These are phyloP conservation scores for Lagopus muta DNA, from an alignment of 2,113 vertebrate genomes.

Conservation along the genomic window DNA sequence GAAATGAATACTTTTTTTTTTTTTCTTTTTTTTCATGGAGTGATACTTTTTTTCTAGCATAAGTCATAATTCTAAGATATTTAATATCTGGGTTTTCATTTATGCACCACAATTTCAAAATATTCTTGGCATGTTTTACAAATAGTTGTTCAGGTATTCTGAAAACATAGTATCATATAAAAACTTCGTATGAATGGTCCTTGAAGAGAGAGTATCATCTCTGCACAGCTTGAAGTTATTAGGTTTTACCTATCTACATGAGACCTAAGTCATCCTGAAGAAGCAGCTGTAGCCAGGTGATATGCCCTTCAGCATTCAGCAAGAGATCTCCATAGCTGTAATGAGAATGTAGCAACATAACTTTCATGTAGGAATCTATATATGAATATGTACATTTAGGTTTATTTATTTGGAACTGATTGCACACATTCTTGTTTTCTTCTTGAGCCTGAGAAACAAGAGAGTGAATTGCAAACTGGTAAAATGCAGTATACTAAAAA, in stretches of 20 bases:
- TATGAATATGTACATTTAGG: neutral
- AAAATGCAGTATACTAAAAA: neutral
- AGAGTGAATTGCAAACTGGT: neutral
- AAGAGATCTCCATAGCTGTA: neutral
- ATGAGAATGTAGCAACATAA: neutral
- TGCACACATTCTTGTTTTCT: accelerated
- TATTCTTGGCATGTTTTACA: neutral
- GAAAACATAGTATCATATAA: neutral
- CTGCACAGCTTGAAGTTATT: neutral
- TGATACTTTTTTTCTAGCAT: neutral
- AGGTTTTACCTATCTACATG: neutral
- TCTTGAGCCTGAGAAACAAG: neutral
- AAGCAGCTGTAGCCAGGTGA: neutral
- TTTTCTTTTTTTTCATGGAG: neutral
- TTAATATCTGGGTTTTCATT: neutral
- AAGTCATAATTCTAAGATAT: neutral
- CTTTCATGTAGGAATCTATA: neutral
- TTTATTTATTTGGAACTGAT: neutral
- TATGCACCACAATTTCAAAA: neutral
- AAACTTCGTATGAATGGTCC: neutral
- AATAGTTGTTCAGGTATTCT: neutral
- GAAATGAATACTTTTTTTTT: neutral
- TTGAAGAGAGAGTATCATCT: neutral
- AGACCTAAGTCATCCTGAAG: neutral
- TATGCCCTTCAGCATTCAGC: neutral